Evolutionary conservation across 2,797 vertebrate species (phyloP), one percentile per base, ranked within the genome.

Genomic region (Pipistrellus pygmaeus): DNA sequence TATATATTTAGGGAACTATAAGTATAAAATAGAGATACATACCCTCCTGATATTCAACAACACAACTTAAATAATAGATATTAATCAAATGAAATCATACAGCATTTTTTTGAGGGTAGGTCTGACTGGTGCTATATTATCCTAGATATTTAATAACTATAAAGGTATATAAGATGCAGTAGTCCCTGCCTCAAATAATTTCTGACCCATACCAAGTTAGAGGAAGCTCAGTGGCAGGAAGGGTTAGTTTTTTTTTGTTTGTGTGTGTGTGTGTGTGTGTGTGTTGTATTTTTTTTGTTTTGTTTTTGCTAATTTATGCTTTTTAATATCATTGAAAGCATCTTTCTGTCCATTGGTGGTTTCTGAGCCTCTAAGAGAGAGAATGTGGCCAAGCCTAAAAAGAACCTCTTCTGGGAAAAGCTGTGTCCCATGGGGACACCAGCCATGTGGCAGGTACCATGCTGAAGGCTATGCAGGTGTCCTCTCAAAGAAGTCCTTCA

Each of bases 321-420:
- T 66, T 96, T 97, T 95, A 95, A 97, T 97, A 90, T 88, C 83
- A 87, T 6, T 30, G 27, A 85, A 57, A 93, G 55, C 6, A 1
- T 32, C 8, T 73, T 18, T 4, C 48, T 57, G 30, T 60, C 62
- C 64, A 15, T 17, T 46, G 25, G 44, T 27, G 18, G 41, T 15
- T n/a, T 38, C 53, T 3, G 5, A 18, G 48, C 38, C 10, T 51
- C 35, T 0, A 14, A 71, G 62, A n/a, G 13, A 23, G 17, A 85
- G 30, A 92, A 76, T 0, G 3, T 51, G 32, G 84, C 30, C 91
- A 87, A 72, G 15, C 48, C 60, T 73, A n/a, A 51, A 84, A 64
- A 90, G 66, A 90, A 53, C 10, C 27, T 64, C 44, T 81, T 73
- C 15, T 8, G 12, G 62, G 62, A 76, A 64, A 85, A 72, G 44